Percentiles rank a stretch among this genome's conserved stretches.
These are phyloP conservation scores for Sebastiscus albofasciatus DNA, from an alignment of 2,797 vertebrate genomes.

Conservation along the genomic window DNA sequence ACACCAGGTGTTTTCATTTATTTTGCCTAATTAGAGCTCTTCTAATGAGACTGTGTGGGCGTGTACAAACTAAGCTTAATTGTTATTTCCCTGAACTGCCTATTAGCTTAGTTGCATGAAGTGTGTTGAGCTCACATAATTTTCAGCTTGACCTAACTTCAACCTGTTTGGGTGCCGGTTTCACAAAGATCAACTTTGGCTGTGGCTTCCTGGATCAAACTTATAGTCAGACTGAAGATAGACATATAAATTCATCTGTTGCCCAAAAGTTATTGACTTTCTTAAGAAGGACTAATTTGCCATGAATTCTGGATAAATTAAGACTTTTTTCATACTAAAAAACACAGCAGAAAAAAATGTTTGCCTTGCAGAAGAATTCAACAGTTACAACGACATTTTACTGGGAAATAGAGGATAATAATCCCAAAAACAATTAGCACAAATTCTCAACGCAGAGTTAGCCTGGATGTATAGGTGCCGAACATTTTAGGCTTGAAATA, in stretches of 20 bases:
- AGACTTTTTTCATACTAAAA: neutral
- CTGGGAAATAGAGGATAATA: too few species aligned
- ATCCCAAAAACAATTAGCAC: neutral
- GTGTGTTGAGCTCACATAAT: neutral
- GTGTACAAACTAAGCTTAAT: neutral
- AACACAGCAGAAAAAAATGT: neutral
- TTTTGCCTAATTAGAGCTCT: neutral
- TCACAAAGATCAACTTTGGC: neutral
- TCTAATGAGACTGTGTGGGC: neutral
- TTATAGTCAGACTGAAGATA: neutral
- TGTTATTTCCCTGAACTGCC: neutral
- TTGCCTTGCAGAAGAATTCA: neutral
- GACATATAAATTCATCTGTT: neutral
- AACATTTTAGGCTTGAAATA: too few species aligned
- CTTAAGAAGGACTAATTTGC: neutral
- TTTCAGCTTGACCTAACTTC: neutral
- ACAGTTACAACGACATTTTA: neutral
- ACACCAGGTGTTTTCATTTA: neutral
- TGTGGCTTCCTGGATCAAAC: neutral
- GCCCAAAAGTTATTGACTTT: neutral
- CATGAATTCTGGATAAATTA: neutral
- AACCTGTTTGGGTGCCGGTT: neutral
- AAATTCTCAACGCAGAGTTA: neutral
- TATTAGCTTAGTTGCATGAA: neutral
- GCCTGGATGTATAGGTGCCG: too few species aligned